A percentile compares a stretch with the other conserved stretches of the same genome.
These are phyloP conservation scores for Chauna torquata DNA, from an alignment of 2,113 vertebrate species.

Conservation along the genomic window DNA sequence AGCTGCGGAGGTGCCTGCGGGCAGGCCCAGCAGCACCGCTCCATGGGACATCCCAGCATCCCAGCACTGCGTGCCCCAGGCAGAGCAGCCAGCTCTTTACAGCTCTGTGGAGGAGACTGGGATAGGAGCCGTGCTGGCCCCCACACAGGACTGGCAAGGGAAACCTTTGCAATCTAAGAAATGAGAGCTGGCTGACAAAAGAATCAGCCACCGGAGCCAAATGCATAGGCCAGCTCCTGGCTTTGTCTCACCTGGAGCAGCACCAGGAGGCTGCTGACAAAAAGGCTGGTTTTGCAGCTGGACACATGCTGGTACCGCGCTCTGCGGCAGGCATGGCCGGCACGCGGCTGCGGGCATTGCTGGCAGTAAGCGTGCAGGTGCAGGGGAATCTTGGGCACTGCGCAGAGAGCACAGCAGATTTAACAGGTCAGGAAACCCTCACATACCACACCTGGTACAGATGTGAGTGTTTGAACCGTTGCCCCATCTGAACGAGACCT, in stretches of 20 bases:
- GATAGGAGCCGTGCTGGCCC: neutral
- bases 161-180: slow-evolving; percentile 15
- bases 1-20: neutral
- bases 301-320: neutral
- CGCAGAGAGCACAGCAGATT: slow-evolving; percentile 17
- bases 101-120: neutral
- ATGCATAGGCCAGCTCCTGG: neutral
- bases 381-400: neutral
- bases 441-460: slow-evolving; percentile 2
- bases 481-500: neutral
- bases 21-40: neutral
- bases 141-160: neutral
- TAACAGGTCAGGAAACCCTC: slow-evolving; percentile 37
- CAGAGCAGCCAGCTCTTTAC: neutral
- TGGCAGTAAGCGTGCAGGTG: slow-evolving; percentile 35
- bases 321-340: neutral
- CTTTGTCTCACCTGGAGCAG: neutral
- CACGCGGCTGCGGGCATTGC: neutral
- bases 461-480: neutral
- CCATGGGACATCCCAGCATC: neutral
- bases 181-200: neutral
- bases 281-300: slow-evolving; percentile 13
- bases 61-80: neutral
- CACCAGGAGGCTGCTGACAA: slow-evolving; percentile 31
- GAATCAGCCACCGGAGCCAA: neutral